Conservation (phyloP, 2,113 vertebrate genomes). For the Prionailurus bengalensis region DNA sequence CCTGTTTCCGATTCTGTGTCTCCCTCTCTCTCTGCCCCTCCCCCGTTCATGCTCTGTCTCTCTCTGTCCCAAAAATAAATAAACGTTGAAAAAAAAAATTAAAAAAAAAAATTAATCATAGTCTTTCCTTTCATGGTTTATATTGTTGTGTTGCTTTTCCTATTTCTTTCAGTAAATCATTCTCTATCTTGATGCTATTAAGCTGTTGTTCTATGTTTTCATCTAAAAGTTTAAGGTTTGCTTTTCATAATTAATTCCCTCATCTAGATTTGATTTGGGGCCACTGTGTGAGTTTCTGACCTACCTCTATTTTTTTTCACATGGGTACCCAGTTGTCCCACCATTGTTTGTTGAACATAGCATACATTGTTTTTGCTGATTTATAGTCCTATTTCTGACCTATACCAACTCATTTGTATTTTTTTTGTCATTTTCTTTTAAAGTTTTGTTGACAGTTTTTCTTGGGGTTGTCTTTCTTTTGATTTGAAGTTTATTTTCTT, state of each 20-base stretch:
- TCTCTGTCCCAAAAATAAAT: too few species aligned
- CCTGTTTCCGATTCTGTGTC: too few species aligned
- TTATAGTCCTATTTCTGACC: not conserved
- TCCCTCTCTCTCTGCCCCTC: too few species aligned
- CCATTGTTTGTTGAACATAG: not conserved
- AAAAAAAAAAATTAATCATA: not conserved
- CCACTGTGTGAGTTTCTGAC: not conserved
- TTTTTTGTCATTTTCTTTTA: not conserved
- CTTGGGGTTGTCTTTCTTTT: not conserved
- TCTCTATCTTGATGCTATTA: not conserved
- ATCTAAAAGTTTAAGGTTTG: not conserved
- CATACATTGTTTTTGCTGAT: not conserved
- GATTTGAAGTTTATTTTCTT: not conserved
- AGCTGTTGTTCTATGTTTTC: not conserved
- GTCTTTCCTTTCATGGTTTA: not conserved
- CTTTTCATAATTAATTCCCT: not conserved
- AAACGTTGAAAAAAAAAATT: too few species aligned
- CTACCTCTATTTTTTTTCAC: not conserved
- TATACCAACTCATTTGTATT: not conserved
- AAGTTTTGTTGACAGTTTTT: not conserved
- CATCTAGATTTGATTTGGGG: not conserved
- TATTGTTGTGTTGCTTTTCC: not conserved
- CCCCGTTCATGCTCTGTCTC: too few species aligned
- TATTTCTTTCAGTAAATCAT: not conserved
- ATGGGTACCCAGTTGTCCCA: not conserved